Base-by-base conservation (phyloP, 2,797 vertebrate genomes). In the Synanceia verrucosa region DNA sequence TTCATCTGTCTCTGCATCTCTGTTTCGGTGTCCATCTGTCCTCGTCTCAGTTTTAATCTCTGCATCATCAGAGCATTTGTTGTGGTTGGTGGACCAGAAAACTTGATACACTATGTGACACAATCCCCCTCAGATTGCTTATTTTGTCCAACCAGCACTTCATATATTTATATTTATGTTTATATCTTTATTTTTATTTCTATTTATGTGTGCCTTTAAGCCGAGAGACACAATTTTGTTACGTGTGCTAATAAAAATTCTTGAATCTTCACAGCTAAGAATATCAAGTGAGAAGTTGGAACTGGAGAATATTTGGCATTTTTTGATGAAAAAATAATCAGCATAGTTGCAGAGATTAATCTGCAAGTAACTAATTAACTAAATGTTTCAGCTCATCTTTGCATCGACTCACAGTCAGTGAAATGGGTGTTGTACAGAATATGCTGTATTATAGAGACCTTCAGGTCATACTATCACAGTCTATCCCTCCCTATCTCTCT, bases 41-140 rank as follows among this genome's bases (percentile, higher is more conserved):
- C 70, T 71, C 64, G 82, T 89, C 80, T 84, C 60, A 51, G 39
- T 34, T 86, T 81, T 59, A 76, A 85, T 89, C 87, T 83, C 73
- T 81, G 67, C 60, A 82, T 79, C 76, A 77, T 83, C 65, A 31
- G 68, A 78, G 84, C 53, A 6, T 72, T 84, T 6, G 4, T 19
- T n/a, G 11, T 61, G 46, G 78, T 79, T 83, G 84, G 83, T 88
- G 80, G 76, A 65, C 81, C 52, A 16, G 18, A 78, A 79, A 85
- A 88, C 77, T 44, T 78, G 84, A 91, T 89, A 88, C 39, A 72
- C 78, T 43, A 23, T 34, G 21, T 81, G 65, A 73, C 65, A 73
- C 60, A 57, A 63, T n/a, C 23, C 29, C 28, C 55, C 16, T 67
- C 23, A 28, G 18, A 36, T 5, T 14, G 14, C 16, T 36, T 28